Percentiles rank a stretch among this genome's conserved stretches.
These are phyloP conservation scores for Gymnogyps californianus DNA, from an alignment of 2,113 vertebrate genomes.

Conservation along the genomic window DNA sequence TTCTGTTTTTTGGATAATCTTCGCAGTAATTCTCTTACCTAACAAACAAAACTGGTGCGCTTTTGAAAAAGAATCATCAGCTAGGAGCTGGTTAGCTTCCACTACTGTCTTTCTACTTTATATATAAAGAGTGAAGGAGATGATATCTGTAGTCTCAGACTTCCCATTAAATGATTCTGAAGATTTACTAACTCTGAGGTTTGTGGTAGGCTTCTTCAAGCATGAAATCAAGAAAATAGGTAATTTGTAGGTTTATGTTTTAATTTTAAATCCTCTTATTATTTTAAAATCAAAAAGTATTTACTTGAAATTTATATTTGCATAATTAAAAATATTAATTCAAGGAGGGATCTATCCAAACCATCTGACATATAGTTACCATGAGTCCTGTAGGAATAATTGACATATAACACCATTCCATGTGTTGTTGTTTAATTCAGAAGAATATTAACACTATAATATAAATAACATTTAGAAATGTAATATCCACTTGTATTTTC, in stretches of 20 bases:
- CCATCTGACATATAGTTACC: not conserved
- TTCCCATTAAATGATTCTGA: not conserved
- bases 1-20: not conserved
- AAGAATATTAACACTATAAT: not conserved
- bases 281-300: not conserved
- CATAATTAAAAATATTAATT: not conserved
- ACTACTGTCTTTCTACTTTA: not conserved
- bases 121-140: not conserved
- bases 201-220: not conserved
- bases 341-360: not conserved
- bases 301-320: not conserved
- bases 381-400: not conserved
- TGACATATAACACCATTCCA: not conserved
- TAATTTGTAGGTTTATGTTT: not conserved
- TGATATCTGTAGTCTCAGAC: not conserved
- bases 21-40: not conserved
- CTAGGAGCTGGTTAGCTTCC: not conserved
- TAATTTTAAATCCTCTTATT: not conserved
- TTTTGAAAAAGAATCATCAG: not conserved
- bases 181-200: not conserved
- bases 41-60: not conserved
- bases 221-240: not conserved
- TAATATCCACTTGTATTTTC: not conserved
- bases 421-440: not conserved
- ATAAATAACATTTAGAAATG: not conserved